Evolutionary conservation across 2,888 invertebrate genomes (phyloP).

Genomic region (Osmoderma eremita): DNA sequence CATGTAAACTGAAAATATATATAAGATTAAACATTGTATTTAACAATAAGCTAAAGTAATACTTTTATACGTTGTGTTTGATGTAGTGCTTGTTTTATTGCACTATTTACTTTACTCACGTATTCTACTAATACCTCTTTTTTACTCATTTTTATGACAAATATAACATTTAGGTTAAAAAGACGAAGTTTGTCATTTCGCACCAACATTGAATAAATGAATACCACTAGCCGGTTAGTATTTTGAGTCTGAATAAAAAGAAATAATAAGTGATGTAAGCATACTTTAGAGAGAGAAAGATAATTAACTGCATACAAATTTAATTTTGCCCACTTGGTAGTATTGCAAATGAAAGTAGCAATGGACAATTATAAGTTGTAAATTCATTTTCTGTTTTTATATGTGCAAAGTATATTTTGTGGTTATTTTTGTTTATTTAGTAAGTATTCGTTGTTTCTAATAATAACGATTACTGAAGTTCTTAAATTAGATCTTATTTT

Average conservation of each 20-base stretch:
- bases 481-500: conserved; percentile 27
- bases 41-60: conserved; percentile 43
- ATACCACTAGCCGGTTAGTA: conserved; percentile 9
- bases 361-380: conserved; percentile 51
- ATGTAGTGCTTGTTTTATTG: conserved; percentile 71
- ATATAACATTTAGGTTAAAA: conserved; percentile 44
- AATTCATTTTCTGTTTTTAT: conserved; percentile 47
- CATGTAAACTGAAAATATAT: conserved; percentile 74
- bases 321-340: conserved; percentile 16
- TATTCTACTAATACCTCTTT: conserved; percentile 57
- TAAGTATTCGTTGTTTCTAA: conserved; percentile 6
- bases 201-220: conserved; percentile 35
- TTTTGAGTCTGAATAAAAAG: background rate
- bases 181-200: conserved; percentile 31
- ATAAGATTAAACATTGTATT: conserved; percentile 40
- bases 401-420: conserved; percentile 38
- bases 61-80: conserved; percentile 81
- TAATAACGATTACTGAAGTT: conserved; percentile 29
- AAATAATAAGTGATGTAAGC: conserved; percentile 12
- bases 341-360: conserved; percentile 51
- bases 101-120: conserved; percentile 66
- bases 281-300: conserved; percentile 10
- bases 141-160: conserved; percentile 51
- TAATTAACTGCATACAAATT: background rate
- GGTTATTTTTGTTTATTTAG: conserved; percentile 43